Evolutionary conservation across 2,888 invertebrate species (phyloP).

Genomic region (Lasioglossum malachurum): DNA sequence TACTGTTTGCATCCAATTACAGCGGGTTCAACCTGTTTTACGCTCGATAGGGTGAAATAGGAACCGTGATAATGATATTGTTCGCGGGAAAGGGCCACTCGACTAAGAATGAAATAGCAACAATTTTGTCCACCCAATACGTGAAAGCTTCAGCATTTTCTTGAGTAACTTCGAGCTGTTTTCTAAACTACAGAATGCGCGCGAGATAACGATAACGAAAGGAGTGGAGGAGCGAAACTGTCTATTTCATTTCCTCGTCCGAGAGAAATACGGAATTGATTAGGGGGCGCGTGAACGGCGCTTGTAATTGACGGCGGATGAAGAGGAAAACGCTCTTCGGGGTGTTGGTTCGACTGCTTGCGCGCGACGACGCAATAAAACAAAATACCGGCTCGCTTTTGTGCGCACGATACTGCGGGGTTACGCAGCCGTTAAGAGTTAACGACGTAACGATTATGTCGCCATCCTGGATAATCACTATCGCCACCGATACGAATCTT

Average conservation of each 20-base stretch:
- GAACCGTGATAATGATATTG: background rate
- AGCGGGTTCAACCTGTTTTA: background rate
- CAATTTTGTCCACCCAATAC: background rate
- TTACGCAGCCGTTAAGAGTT: constrained; percentile 80
- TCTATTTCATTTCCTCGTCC: background rate
- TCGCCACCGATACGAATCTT: constrained; percentile 82
- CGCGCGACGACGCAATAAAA: constrained; percentile 68
- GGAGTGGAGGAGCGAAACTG: background rate
- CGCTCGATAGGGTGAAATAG: background rate
- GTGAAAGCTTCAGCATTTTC: too few species aligned
- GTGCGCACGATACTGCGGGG: constrained; percentile 45
- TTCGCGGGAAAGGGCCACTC: background rate
- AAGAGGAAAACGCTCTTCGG: constrained; percentile 51
- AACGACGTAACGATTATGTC: constrained; percentile 83
- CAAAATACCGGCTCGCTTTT: constrained; percentile 62
- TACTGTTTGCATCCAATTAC: constrained; percentile 31
- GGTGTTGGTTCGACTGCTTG: constrained; percentile 56
- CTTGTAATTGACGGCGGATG: constrained; percentile 47
- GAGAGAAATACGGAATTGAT: constrained; percentile 40
- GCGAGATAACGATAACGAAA: background rate
- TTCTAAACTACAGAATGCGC: constrained; percentile 3
- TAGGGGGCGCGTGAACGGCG: constrained; percentile 33
- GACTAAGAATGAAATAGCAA: background rate
- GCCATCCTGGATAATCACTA: constrained; percentile 82
- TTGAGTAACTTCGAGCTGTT: background rate